These are phyloP conservation scores for Ranitomeya variabilis DNA, from an alignment of 2,113 vertebrate genomes.

Conservation along the genomic window DNA sequence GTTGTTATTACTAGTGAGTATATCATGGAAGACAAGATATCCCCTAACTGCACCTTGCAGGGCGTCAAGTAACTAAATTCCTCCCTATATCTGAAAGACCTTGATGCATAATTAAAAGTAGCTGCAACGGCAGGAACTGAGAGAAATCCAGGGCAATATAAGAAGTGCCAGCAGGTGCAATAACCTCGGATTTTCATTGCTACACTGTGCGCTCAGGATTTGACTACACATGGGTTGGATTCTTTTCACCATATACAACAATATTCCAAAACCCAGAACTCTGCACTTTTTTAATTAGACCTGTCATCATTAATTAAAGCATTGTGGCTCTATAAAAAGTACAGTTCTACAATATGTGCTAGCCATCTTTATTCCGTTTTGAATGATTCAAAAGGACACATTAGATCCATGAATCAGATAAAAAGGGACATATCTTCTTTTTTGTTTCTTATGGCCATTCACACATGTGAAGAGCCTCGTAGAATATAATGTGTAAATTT, in stretches of 20 bases:
- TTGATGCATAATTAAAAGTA: conserved; percentile 34
- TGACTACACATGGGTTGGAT: not conserved
- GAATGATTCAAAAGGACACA: too few relatives aligned
- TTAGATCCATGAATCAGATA: too few relatives aligned
- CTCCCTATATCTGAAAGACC: conserved; percentile 36
- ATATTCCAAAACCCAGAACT: not conserved
- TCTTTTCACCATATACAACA: not conserved
- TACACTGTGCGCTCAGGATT: conserved; percentile 16
- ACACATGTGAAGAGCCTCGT: too few relatives aligned
- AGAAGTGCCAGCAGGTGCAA: conserved; percentile 20
- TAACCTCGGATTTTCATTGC: conserved; percentile 13
- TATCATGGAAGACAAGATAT: conserved; percentile 1
- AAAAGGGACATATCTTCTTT: too few relatives aligned
- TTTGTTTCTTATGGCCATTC: too few relatives aligned
- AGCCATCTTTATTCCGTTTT: too few relatives aligned
- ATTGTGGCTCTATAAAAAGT: not conserved
- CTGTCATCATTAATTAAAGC: not conserved
- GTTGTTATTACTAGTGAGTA: not conserved
- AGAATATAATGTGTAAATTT: too few relatives aligned
- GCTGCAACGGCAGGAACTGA: not conserved
- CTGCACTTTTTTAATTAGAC: not conserved
- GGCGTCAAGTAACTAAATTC: conserved; percentile 18
- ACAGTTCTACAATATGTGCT: too few relatives aligned
- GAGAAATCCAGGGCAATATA: conserved; percentile 11
- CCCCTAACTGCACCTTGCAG: not conserved